Base-by-base conservation (phyloP, 2,797 vertebrate genomes). In the Rhinella marina region DNA sequence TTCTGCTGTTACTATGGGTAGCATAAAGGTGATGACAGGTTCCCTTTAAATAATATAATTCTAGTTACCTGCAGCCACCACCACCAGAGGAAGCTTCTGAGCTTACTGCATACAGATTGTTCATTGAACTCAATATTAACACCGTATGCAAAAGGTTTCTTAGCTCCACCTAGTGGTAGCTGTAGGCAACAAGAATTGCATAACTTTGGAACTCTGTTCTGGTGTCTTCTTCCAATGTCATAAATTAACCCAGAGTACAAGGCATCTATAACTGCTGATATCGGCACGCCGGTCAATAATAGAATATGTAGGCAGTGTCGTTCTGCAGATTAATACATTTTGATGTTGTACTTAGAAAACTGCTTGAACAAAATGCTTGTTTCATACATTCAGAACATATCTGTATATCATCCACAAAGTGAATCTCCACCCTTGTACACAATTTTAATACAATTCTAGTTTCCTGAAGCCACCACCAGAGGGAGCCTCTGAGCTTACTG, bases 211-310 rank as follows among this genome's bases (percentile, higher is more conserved):
- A n/a, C n/a, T n/a, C n/a, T n/a, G n/a, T n/a, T n/a, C n/a, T n/a
- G n/a, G n/a, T n/a, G n/a, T n/a, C n/a, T n/a, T n/a, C n/a, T n/a
- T n/a, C n/a, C n/a, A n/a, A n/a, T n/a, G n/a, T 86, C 72, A 86
- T 89, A 86, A 89, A 86, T 89, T 84, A 89, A 81, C 17, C 3
- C 12, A 19, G 57, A 56, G 25, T 9, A 27, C 19, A 32, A 19
- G 41, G 25, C 78, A 82, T 76, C 70, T 21, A 70, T 82, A 82
- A 82, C 79, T 86, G 88, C 88, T 86, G 84, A 77, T 82, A 89
- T 86, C 41, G 84, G 79, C 88, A 76, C 59, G 70, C 52, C 29
- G 75, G 56, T 89, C 88, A 89, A 89, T 89, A 89, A 27, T 29
- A 21, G 54, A 68, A 86, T 70, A 77, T 82, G 84, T 59, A 77